These are phyloP conservation scores for Callitettix versicolor DNA, from an alignment of 1,140 invertebrate species.

Conservation along the genomic window DNA sequence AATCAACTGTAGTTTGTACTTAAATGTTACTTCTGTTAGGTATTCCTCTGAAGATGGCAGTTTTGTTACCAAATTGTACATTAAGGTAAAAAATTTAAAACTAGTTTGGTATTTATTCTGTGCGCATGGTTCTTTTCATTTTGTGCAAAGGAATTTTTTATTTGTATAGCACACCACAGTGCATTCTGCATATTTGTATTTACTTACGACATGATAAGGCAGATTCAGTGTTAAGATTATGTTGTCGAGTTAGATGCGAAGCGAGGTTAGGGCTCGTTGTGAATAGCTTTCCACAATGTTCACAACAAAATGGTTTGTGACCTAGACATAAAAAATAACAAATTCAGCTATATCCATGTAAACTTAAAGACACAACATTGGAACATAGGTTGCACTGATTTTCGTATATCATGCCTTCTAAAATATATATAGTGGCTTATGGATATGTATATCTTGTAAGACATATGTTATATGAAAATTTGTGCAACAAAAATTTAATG, in stretches of 20 bases:
- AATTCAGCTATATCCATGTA: background rate
- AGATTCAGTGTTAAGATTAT: conserved; percentile 19
- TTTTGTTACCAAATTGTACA: no score
- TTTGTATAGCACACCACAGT: no score
- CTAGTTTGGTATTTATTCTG: no score
- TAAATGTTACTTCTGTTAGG: no score
- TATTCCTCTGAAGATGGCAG: no score
- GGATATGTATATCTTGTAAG: background rate
- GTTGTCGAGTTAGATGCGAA: conserved; percentile 14
- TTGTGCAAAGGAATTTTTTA: no score
- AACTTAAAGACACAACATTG: background rate
- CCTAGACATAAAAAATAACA: conserved; percentile 8
- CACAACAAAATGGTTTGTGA: conserved; percentile 16
- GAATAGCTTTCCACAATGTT: conserved; percentile 16
- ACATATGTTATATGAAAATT: background rate
- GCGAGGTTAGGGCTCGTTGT: conserved; percentile 12
- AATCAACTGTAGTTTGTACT: no score
- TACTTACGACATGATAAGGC: conserved; percentile 19
- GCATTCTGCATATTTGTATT: no score
- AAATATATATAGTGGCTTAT: background rate
- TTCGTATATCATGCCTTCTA: background rate
- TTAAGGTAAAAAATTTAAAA: no score
- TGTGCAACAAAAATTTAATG: background rate
- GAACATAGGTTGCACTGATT: background rate
- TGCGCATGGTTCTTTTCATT: no score